phyloP scores from a whole-genome alignment of 2,113 vertebrate genomes.

The Psittacula cyanocephala region DNA sequence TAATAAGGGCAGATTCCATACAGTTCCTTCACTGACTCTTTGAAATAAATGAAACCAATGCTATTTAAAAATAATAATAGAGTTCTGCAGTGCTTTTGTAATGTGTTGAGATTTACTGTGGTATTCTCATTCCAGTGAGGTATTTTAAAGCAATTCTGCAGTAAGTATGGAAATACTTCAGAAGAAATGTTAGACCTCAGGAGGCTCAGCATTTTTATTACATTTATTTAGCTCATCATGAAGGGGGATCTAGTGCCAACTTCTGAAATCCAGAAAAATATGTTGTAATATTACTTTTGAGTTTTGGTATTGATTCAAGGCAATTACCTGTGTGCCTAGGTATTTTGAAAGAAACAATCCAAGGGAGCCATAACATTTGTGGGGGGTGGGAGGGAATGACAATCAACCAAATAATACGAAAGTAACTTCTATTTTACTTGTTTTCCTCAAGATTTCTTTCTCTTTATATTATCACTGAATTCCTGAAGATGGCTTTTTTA shows the following conservation, averaged over 20 bases:
- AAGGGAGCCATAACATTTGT: neutral
- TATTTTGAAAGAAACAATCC: neutral
- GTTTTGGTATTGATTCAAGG: conserved; percentile 15
- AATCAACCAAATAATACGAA: neutral
- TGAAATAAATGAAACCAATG: neutral
- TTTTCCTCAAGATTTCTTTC: neutral
- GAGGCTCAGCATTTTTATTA: conserved; percentile 67
- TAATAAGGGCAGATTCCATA: neutral
- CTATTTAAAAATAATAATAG: neutral
- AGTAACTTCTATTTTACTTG: neutral
- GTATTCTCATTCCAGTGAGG: conserved; percentile 38
- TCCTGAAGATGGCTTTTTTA: neutral
- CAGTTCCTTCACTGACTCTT: neutral
- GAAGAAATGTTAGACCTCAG: conserved; percentile 49
- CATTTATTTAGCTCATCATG: conserved; percentile 53
- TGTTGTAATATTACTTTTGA: conserved; percentile 47
- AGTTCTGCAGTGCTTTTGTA: neutral
- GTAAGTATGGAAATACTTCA: conserved; percentile 53
- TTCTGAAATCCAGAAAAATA: conserved; percentile 60
- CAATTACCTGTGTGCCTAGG: conserved; percentile 20
- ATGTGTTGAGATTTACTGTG: conserved; percentile 52
- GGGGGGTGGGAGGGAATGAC: rapidly evolving
- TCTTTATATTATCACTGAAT: neutral
- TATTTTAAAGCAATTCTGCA: conserved; percentile 63
- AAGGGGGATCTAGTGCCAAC: conserved; percentile 12